Evolutionary conservation across 2,888 invertebrate species (phyloP).

Genomic region (Thecocarcelia acutangulata): DNA sequence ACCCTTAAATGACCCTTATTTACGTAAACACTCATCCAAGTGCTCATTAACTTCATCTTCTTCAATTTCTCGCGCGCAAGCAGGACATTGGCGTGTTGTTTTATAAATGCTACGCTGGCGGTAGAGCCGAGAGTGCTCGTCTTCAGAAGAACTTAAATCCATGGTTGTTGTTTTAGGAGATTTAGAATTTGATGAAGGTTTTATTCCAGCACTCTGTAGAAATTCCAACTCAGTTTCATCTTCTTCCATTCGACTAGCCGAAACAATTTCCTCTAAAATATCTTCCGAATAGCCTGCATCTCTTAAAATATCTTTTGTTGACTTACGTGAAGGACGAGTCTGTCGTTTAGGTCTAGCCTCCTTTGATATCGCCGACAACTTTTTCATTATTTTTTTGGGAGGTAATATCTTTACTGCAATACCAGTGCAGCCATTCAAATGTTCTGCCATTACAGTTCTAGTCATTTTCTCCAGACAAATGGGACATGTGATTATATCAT

Average conservation of each 20-base stretch:
- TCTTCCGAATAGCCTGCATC: slow-evolving; percentile 74
- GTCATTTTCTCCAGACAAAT: slow-evolving; percentile 79
- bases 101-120: slow-evolving; percentile 75
- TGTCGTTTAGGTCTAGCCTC: slow-evolving; percentile 64
- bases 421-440: slow-evolving; percentile 80
- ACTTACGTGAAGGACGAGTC: slow-evolving; percentile 37
- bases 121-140: slow-evolving; percentile 71
- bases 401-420: slow-evolving; percentile 74
- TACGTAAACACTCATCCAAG: slow-evolving; percentile 75
- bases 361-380: slow-evolving; percentile 55
- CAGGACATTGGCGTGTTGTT: slow-evolving; percentile 76
- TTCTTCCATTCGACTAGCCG: slow-evolving; percentile 67
- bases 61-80: slow-evolving; percentile 76
- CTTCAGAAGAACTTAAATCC: slow-evolving; percentile 64
- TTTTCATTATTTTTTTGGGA: slow-evolving; percentile 67
- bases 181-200: slow-evolving; percentile 15
- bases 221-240: slow-evolving; percentile 62
- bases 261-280: slow-evolving; percentile 71
- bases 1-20: slow-evolving; percentile 29
- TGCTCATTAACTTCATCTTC: slow-evolving; percentile 76
- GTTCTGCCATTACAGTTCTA: slow-evolving; percentile 76
- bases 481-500: slow-evolving; percentile 80
- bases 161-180: neutral
- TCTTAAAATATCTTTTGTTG: slow-evolving; percentile 71
- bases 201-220: slow-evolving; percentile 41